phyloP scores from a whole-genome alignment of 1,140 invertebrate species.

The Plectus sambesii region DNA sequence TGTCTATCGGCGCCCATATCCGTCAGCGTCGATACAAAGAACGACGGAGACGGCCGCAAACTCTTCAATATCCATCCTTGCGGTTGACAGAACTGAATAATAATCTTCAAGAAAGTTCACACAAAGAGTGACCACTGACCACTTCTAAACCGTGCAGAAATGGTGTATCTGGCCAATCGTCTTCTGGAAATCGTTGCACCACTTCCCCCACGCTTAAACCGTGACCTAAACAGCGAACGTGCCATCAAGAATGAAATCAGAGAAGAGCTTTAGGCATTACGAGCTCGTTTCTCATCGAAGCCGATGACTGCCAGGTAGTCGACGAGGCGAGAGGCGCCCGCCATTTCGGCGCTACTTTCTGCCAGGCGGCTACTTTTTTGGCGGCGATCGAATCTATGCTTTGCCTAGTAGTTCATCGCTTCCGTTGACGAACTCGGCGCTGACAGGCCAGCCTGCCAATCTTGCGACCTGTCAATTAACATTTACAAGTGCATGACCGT shows the following conservation, averaged over 20 bases:
- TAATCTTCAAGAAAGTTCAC: slow-evolving; percentile 10
- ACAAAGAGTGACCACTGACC: slow-evolving; percentile 55
- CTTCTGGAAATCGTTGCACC: slow-evolving; percentile 85
- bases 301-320: slow-evolving; percentile 18
- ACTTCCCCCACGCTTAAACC: slow-evolving; percentile 49
- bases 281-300: slow-evolving; percentile 12
- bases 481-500: too few species aligned
- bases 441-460: too few species aligned
- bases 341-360: too few species aligned
- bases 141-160: slow-evolving; percentile 93
- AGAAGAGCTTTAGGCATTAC: slow-evolving; percentile 11
- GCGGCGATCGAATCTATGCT: too few species aligned
- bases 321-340: too few species aligned
- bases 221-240: slow-evolving; percentile 14
- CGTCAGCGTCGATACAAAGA: slow-evolving; percentile 89
- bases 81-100: slow-evolving; percentile 84
- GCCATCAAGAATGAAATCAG: slow-evolving; percentile 5
- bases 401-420: too few species aligned
- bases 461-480: too few species aligned
- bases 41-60: slow-evolving; percentile 77
- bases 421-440: too few species aligned
- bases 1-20: too few species aligned
- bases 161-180: slow-evolving; percentile 85
- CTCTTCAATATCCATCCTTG: slow-evolving; percentile 85
- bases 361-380: too few species aligned